phyloP scores from a whole-genome alignment of 2,888 invertebrate species.

The Elysia crispata region DNA sequence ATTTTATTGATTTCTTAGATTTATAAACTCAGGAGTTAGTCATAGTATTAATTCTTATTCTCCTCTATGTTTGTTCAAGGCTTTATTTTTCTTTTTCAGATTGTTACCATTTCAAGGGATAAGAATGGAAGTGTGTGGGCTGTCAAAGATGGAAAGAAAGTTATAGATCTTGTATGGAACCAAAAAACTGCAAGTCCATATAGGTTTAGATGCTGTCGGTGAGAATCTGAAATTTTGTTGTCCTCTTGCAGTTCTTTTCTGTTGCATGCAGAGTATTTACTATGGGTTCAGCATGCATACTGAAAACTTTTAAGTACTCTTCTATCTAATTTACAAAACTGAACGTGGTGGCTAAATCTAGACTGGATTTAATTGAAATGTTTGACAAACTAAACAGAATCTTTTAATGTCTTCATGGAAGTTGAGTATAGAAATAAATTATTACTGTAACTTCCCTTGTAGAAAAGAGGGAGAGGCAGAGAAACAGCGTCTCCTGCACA shows the following conservation, averaged over 20 bases:
- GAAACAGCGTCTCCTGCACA: too few relatives aligned
- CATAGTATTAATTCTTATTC: neutral
- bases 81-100: constrained; percentile 74
- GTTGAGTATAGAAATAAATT: too few relatives aligned
- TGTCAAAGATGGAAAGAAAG: constrained; percentile 82
- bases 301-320: too few relatives aligned
- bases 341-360: too few relatives aligned
- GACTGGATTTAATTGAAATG: too few relatives aligned
- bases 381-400: too few relatives aligned
- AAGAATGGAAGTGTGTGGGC: constrained; percentile 90
- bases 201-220: constrained; percentile 76
- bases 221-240: constrained; percentile 13
- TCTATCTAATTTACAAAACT: too few relatives aligned
- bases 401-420: too few relatives aligned
- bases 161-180: constrained; percentile 86
- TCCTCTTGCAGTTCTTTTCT: neutral
- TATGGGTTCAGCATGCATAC: too few relatives aligned
- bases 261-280: neutral
- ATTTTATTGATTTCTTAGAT: neutral
- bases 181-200: constrained; percentile 73
- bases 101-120: constrained; percentile 93
- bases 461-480: too few relatives aligned
- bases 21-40: too few relatives aligned
- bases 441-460: too few relatives aligned
- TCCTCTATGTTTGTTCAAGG: neutral